Percentiles rank a stretch among this genome's conserved stretches.
These are phyloP conservation scores for Artibeus lituratus DNA, from an alignment of 2,797 vertebrate species.

Conservation along the genomic window DNA sequence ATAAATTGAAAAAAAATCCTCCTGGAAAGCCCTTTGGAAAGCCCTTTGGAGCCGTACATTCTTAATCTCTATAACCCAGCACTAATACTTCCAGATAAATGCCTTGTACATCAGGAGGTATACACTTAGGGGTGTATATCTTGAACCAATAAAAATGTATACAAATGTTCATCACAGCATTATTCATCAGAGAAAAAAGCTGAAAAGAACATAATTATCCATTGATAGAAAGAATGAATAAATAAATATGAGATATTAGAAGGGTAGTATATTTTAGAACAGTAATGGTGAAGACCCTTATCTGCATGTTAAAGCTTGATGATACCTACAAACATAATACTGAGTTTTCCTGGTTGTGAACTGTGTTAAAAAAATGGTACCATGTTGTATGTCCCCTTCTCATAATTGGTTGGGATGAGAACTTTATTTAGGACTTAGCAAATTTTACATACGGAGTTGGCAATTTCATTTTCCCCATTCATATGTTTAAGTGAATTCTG, in stretches of 20 bases:
- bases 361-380: neutral
- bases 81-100: neutral
- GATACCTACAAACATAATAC: neutral
- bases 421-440: neutral
- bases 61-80: neutral
- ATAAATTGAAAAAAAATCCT: neutral
- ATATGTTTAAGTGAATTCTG: neutral
- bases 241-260: neutral
- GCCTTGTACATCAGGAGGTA: neutral
- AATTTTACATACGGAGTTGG: neutral
- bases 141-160: neutral
- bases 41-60: neutral
- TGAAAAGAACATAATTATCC: neutral
- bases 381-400: neutral
- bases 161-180: neutral
- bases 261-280: neutral
- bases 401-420: neutral
- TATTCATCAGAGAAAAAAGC: neutral
- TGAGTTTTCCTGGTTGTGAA: neutral
- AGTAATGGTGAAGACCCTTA: neutral
- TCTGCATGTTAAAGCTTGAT: neutral
- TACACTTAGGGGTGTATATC: neutral
- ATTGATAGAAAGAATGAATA: neutral
- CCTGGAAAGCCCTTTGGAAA: neutral
- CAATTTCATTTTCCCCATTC: neutral